Evolutionary conservation across 1,140 invertebrate genomes (phyloP), one percentile per base, ranked within the genome.

Genomic region (Drosophila yakuba): DNA sequence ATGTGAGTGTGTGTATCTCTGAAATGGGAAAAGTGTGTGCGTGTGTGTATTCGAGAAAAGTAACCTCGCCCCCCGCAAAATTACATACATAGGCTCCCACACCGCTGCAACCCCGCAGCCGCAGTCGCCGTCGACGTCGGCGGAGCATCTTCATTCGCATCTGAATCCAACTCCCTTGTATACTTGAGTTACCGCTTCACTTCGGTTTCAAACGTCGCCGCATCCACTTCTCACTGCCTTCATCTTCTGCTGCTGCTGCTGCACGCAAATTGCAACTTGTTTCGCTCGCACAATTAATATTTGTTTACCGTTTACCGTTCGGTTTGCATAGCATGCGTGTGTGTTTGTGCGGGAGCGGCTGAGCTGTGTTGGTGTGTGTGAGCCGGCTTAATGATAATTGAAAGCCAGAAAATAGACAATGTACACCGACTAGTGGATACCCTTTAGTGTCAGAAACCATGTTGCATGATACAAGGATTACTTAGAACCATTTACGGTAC

Each of bases 361-460:
- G 45, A 25, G 60, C 20, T 17, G 17, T 20, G 10, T 41, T 12
- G 25, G 39, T 60, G 56, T 45, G 63, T 44, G 36, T 52, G 51
- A 78, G 67, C 83, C 79, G 79, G 77, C 78, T 51, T 91, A 91
- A 92, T 92, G 90, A 91, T 86, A 90, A 91, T 91, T 75, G 41
- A 83, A 67, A 51, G 48, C 25, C 14, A 11, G 28, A 51, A 51
- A 51, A 51, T 12, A 35, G 23, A 51, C 32, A 35, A 32, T 12
- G 28, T 35, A n/a, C 23, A 15, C 8, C 1, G 48, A 51, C n/a
- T 12, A 32, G 15, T 25, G 11, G n/a, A 32, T 51, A 51, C 48
- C 28, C 23, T 25, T 1, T 32, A 32, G 0, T 48, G 14, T 10
- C 28, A 32, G 3, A 25, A 48, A 48, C 28, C 28, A 14, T 28